Evolutionary conservation across 2,113 vertebrate genomes (phyloP), one percentile per base, ranked within the genome.

Genomic region (Catagonus wagneri): DNA sequence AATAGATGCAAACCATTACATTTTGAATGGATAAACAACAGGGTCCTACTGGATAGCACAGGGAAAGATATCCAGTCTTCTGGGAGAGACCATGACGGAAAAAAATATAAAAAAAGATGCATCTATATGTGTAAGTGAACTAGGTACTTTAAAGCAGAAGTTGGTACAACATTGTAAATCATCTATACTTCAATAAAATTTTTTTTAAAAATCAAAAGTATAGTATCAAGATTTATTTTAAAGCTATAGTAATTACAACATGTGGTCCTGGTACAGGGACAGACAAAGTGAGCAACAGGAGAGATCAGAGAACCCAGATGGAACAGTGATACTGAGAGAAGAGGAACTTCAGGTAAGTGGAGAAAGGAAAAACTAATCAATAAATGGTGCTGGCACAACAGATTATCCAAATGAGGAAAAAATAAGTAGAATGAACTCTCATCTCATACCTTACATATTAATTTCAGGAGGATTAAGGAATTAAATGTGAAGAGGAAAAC

Each of bases 401-500:
- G 39, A 52, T 66, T 34, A 72, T 54, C 39, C 25, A 32, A 87
- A 36, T 29, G 69, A 23, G 34, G 14, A 44, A 95, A 86, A 89
- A 85, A 69, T 16, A 66, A 66, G 22, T 75, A 81, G 90, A 68
- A 83, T 69, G 29, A 63, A 87, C 71, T 39, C n/a, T 90, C n/a
- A 39, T 39, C 29, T 71, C 71, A 63, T 68, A 75, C 29, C 56
- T 74, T 10, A 86, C 1, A 61, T 16, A 89, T 2, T 14, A 94
- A n/a, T 83, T 36, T 87, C 63, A 84, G 20, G 34, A 81, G 50
- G 54, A 87, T 66, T 95, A 87, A 78, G 61, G 83, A 71, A 29
- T 36, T 79, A 91, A 75, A 83, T 60, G 27, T 78, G 27, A 78
- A 83, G 93, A 95, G 50, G 34, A 88, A 78, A 94, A 84, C 58